Evolutionary conservation across 2,888 invertebrate species (phyloP).

Genomic region (Cheilosia vulpina): DNA sequence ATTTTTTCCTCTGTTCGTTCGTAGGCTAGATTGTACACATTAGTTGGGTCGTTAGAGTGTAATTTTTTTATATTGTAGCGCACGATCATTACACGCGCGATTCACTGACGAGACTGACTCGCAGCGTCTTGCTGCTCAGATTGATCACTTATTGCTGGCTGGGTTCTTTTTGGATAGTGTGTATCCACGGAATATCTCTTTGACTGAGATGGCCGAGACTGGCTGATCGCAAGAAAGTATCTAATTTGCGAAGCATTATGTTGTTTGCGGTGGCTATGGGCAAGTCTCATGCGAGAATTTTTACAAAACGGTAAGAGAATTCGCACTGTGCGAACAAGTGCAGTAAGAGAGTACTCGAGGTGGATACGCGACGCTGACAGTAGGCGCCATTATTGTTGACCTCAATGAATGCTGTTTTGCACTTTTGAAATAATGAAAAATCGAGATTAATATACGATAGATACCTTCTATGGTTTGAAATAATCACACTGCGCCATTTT

Average conservation of each 20-base stretch:
- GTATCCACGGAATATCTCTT: constrained; percentile 62
- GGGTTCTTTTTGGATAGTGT: constrained; percentile 26
- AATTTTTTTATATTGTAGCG: constrained; percentile 51
- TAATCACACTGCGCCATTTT: too few species aligned
- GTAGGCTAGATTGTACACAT: constrained; percentile 59
- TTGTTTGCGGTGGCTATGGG: not conserved
- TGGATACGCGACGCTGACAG: not conserved
- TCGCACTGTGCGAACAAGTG: constrained; percentile 43
- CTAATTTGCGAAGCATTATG: constrained; percentile 43
- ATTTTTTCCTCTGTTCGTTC: constrained; percentile 33
- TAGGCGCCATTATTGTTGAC: not conserved
- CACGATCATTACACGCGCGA: constrained; percentile 80
- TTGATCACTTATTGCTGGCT: constrained; percentile 52
- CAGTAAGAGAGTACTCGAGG: constrained; percentile 41
- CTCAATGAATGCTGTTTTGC: not conserved
- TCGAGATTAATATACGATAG: too few species aligned
- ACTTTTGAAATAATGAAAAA: too few species aligned
- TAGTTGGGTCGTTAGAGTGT: constrained; percentile 12
- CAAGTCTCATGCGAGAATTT: constrained; percentile 48
- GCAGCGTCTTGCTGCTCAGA: constrained; percentile 48
- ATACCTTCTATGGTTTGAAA: too few species aligned
- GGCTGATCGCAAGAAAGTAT: constrained; percentile 41
- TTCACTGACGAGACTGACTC: constrained; percentile 79
- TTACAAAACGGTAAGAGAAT: constrained; percentile 29
- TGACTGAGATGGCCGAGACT: constrained; percentile 45